phyloP scores from a whole-genome alignment of 1,140 invertebrate species.

The Colletes gigas region DNA sequence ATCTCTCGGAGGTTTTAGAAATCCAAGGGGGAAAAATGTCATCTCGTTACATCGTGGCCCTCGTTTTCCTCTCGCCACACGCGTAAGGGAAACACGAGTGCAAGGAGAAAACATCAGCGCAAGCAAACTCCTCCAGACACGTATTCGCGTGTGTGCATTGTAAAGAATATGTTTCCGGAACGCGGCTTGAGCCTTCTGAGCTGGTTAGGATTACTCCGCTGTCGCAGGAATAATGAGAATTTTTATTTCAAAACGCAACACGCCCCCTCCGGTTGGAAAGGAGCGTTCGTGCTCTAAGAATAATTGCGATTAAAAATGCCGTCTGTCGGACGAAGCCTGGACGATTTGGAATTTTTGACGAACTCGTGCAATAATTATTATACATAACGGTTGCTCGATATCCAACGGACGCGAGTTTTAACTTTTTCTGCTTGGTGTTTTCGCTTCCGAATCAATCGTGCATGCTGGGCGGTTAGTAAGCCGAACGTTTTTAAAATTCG shows the following conservation, averaged over 20 bases:
- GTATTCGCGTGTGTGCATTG: conserved; percentile 21
- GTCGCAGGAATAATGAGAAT: conserved; percentile 40
- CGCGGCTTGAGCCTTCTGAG: conserved; percentile 20
- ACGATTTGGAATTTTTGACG: not conserved
- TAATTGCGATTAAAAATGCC: conserved; percentile 3
- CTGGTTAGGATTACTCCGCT: conserved; percentile 31
- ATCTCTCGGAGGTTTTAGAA: conserved; percentile 3
- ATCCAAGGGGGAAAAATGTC: conserved; percentile 29
- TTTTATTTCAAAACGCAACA: conserved; percentile 25
- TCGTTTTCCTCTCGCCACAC: conserved; percentile 6
- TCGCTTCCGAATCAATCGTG: too few relatives aligned
- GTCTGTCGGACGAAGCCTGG: not conserved
- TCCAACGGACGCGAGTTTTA: too few relatives aligned
- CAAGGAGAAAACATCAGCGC: conserved; percentile 3
- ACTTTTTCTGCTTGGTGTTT: too few relatives aligned
- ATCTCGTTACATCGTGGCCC: conserved; percentile 22
- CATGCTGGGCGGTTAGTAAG: too few relatives aligned
- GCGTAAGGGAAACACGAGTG: not conserved
- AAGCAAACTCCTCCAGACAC: conserved; percentile 25
- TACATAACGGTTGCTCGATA: too few relatives aligned
- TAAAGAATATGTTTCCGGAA: conserved; percentile 28
- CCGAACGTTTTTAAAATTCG: too few relatives aligned
- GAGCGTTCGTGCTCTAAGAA: not conserved
- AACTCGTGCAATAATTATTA: too few relatives aligned
- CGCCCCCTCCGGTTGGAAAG: not conserved